Conservation (phyloP, 2,113 vertebrate genomes). For the Edolisoma coerulescens region DNA sequence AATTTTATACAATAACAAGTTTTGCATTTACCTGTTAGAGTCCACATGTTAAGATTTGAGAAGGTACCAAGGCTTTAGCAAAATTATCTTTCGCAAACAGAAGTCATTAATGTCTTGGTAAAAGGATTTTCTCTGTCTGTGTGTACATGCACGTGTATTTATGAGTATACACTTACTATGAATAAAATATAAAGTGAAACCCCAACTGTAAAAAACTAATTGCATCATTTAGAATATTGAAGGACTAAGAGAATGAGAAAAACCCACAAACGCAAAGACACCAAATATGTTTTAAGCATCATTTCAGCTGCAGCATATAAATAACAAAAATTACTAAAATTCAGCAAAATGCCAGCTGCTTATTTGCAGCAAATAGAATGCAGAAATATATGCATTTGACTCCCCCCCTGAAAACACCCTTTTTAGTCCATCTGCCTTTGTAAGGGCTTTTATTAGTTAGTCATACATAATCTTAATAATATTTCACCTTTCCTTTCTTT, state of each 20-base stretch:
- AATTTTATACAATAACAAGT: background rate
- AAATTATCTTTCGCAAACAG: constrained; percentile 45
- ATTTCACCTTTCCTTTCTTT: constrained; percentile 14
- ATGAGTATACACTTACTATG: constrained; percentile 33
- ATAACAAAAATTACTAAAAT: constrained; percentile 2
- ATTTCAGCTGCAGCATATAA: background rate
- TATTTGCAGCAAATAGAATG: background rate
- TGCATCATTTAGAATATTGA: constrained; percentile 28
- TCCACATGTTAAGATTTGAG: background rate
- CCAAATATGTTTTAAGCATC: background rate
- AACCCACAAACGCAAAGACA: background rate
- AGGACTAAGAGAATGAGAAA: background rate
- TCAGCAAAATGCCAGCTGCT: background rate
- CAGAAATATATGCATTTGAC: background rate
- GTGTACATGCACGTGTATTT: background rate
- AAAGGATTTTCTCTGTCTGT: constrained; percentile 31
- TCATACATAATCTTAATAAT: background rate
- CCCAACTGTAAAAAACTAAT: constrained; percentile 8
- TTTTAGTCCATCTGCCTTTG: background rate
- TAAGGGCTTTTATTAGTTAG: background rate
- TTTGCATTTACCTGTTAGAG: background rate
- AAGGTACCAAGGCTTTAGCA: background rate
- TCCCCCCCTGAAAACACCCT: background rate
- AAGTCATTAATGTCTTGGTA: constrained; percentile 39
- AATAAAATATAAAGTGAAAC: constrained; percentile 61